These are phyloP conservation scores for Sprattus sprattus DNA, from an alignment of 2,113 vertebrate species.

Conservation along the genomic window DNA sequence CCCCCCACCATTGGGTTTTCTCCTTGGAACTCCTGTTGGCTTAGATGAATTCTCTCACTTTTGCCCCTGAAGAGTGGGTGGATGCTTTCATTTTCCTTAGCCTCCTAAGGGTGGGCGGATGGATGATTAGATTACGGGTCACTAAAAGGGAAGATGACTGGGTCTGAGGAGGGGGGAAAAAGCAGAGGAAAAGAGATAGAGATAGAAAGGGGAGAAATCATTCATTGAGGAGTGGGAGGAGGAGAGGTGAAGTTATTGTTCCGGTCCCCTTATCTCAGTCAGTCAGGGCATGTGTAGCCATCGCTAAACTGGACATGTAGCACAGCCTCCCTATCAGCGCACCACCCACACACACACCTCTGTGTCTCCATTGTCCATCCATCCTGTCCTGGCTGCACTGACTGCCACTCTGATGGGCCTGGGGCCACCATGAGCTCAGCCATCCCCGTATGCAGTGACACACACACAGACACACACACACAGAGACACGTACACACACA, in stretches of 20 bases:
- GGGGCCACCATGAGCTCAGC: background rate
- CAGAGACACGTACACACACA: too few species aligned
- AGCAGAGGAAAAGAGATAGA: background rate
- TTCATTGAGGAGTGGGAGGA: background rate
- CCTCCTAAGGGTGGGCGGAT: background rate
- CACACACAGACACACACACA: too few species aligned
- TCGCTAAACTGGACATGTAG: background rate
- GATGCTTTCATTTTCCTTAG: background rate
- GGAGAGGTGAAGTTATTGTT: slow-evolving; percentile 5
- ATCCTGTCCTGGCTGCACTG: background rate
- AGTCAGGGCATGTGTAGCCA: slow-evolving; percentile 25
- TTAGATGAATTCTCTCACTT: background rate
- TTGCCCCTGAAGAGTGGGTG: background rate
- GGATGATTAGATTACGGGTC: slow-evolving; percentile 3
- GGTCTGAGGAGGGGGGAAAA: background rate
- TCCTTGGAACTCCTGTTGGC: background rate
- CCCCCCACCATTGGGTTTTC: background rate
- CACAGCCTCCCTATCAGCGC: background rate
- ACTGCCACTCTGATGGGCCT: background rate
- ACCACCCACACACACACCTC: background rate
- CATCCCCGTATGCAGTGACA: too few species aligned
- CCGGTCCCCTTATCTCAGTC: slow-evolving; percentile 39
- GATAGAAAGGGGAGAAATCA: background rate
- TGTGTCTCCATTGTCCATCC: background rate
- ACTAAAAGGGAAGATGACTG: background rate